phyloP scores from a whole-genome alignment of 2,888 invertebrate genomes.

The Onthophagus sagittarius region DNA sequence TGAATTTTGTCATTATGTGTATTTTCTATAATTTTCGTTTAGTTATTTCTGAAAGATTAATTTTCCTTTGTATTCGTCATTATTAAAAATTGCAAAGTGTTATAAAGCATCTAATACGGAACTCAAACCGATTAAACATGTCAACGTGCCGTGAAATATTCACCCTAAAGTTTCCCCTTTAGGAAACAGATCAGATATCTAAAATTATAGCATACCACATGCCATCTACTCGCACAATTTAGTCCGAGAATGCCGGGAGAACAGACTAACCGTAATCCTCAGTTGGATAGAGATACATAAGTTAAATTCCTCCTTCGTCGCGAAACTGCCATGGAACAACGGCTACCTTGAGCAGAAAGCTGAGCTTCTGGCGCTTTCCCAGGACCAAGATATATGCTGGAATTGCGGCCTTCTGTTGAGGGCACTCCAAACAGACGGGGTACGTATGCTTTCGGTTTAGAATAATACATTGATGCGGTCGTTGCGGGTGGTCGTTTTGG shows the following conservation, averaged over 20 bases:
- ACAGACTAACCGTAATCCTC: not conserved
- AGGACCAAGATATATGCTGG: not conserved
- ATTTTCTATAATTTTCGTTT: no score
- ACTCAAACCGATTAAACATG: no score
- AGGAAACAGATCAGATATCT: not conserved
- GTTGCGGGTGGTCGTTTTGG: not conserved
- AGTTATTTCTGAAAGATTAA: no score
- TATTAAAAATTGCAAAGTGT: no score
- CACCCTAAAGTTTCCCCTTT: not conserved
- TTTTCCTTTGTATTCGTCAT: no score
- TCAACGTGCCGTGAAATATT: not conserved
- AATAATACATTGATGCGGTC: slow-evolving; percentile 7
- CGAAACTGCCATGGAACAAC: not conserved
- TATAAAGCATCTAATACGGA: no score
- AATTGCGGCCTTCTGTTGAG: not conserved
- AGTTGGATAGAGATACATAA: not conserved
- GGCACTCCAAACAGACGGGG: slow-evolving; percentile 3
- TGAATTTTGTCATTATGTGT: no score
- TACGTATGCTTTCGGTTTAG: not conserved
- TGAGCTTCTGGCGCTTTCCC: not conserved
- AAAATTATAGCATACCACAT: not conserved
- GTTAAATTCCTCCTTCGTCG: not conserved
- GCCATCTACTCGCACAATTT: not conserved
- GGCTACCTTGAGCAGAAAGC: not conserved
- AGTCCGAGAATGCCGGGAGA: not conserved